phyloP scores from a whole-genome alignment of 2,888 invertebrate genomes.

The Blastobasis lacticolella region DNA sequence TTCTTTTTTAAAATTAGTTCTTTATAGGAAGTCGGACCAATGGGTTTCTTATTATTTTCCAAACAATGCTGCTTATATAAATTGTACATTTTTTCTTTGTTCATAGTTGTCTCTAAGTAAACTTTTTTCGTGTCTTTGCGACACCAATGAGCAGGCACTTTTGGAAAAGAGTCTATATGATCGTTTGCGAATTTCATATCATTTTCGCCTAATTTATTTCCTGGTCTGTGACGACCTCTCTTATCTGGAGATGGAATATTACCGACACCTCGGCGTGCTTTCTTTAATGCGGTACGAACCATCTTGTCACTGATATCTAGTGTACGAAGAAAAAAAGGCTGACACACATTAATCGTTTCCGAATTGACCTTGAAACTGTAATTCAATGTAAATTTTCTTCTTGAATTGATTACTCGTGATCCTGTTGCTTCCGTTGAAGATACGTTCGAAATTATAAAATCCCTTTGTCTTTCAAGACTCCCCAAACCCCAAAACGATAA shows the following conservation, averaged over 20 bases:
- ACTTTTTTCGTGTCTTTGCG: conserved; percentile 9
- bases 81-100: conserved; percentile 15
- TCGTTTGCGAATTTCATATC: conserved; percentile 8
- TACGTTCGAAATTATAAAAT: conserved; percentile 8
- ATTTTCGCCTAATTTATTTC: conserved; percentile 9
- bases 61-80: conserved; percentile 10
- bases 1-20: conserved; percentile 10
- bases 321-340: conserved; percentile 10
- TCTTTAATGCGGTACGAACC: conserved; percentile 4
- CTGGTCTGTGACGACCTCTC: conserved; percentile 11
- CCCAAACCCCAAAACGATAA: conserved; percentile 5
- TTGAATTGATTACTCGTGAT: conserved; percentile 9
- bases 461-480: conserved; percentile 11
- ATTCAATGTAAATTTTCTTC: conserved; percentile 11
- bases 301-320: conserved; percentile 3
- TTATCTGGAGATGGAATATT: conserved; percentile 10
- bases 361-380: conserved; percentile 10
- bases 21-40: conserved; percentile 10
- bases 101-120: conserved; percentile 9
- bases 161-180: conserved; percentile 7
- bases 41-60: conserved; percentile 8
- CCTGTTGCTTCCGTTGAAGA: conserved; percentile 8
- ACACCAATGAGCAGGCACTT: conserved; percentile 6
- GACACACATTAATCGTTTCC: conserved; percentile 5
- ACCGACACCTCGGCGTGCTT: conserved; percentile 13